Evolutionary conservation across 2,888 invertebrate species (phyloP), one percentile per base, ranked within the genome.

Genomic region (Masnerella sp.): DNA sequence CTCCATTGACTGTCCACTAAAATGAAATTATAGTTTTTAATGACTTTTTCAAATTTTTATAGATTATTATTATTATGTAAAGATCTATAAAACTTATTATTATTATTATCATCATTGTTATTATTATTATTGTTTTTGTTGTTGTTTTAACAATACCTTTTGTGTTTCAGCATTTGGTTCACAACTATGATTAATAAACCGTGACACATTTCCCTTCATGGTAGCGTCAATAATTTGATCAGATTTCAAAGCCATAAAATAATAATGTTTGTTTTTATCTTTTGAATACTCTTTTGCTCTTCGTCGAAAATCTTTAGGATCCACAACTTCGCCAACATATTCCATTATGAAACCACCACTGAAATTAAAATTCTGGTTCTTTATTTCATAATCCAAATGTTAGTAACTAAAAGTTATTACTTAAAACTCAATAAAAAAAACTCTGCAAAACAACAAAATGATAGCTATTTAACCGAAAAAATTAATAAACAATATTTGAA

Each of bases 131-230:
- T 25, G 5, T 12, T 25, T 45, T 45, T 45, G 14, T 8, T 45
- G 15, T 32, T 32, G 18, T 30, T 34, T 40, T 5, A 47, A 49
- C 56, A 75, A 22, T 76, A 84, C 85, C 59, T 99, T 99, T 88
- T 99, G 98, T 0, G 99, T 99, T 88, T 97, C 97, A 2, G 98
- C 96, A 87, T 99, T 99, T 0, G 99, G 99, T 81, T 98, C 97
- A 86, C 99, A 99, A 42, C 98, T 98, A 87, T 99, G 99, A 88
- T 99, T 99, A 80, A 99, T 98, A 85, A 99, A 99, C 34, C 99
- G 90, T 0, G 99, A 98, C 69, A 96, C 93, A 86, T 98, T 99
- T 25, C 99, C 99, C 88, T 95, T 97, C 79, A 92, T 89, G 0
- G 99, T 99, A 1, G 99, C 99, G 89, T 99, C 99, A 70, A 99